phyloP scores from a whole-genome alignment of 2,113 vertebrate genomes.

The Aix galericulata region DNA sequence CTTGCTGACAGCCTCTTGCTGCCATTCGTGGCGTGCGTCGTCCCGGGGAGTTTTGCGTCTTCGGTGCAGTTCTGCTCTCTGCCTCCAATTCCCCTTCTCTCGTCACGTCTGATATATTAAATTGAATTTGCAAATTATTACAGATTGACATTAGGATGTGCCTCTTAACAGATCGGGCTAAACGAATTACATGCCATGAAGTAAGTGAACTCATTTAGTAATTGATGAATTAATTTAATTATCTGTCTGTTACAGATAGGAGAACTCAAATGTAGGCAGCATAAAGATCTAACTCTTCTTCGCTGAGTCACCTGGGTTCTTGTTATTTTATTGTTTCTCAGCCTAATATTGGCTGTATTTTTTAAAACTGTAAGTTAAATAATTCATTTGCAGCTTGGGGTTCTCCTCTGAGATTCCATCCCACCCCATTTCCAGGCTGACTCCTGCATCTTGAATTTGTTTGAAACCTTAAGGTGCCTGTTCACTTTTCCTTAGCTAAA shows the following conservation, averaged over 20 bases:
- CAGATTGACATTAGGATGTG: neutral
- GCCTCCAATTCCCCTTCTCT: neutral
- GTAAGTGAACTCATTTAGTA: conserved; percentile 35
- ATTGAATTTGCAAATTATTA: neutral
- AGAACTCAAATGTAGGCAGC: neutral
- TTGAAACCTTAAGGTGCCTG: neutral
- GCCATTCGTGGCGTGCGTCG: neutral
- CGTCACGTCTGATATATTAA: neutral
- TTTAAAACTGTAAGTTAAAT: neutral
- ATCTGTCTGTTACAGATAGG: neutral
- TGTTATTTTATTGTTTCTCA: neutral
- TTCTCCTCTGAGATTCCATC: neutral
- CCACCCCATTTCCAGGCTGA: neutral
- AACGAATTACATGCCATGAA: neutral
- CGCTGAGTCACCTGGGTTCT: neutral
- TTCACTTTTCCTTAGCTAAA: neutral
- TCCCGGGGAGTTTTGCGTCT: neutral
- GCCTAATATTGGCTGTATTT: neutral
- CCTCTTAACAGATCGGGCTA: neutral
- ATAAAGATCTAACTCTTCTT: neutral
- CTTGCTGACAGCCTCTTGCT: neutral
- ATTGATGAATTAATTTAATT: conserved; percentile 50
- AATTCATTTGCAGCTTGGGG: neutral
- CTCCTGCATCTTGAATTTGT: neutral
- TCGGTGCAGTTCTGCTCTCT: neutral